Base-by-base conservation (phyloP, 2,113 vertebrate species). In the Phoenicopterus ruber region DNA sequence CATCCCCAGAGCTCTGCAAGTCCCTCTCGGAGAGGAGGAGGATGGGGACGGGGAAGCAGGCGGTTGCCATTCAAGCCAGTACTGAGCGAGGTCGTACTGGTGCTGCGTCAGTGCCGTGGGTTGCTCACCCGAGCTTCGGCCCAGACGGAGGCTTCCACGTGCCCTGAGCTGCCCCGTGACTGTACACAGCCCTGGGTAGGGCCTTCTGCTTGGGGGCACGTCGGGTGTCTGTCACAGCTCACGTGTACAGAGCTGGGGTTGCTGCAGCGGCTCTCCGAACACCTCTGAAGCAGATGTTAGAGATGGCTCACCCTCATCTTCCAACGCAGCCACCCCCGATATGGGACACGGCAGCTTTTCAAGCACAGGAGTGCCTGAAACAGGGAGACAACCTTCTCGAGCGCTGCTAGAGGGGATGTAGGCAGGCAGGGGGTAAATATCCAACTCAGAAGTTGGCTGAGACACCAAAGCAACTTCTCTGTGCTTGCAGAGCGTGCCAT, bases 231-330 rank as follows among this genome's bases (percentile, higher is more conserved):
- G 25, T n/a, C n/a, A 34, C 42, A 49, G 31, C 59, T 69, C 28
- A 17, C n/a, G 7, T 1, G 0, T 13, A 32, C 0, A 1, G 55
- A 49, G 61, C 47, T 6, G 8, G 36, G 16, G 5, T 15, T 16
- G 9, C 28, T 19, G 19, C n/a, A 9, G 52, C 17, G 31, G 40
- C 28, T 26, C 58, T 38, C 44, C 3, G 5, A 20, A 17, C 40
- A 10, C 29, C 50, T 36, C 70, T 18, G 54, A 31, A 65, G 63
- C 19, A 72, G 52, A 69, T 4, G 15, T 44, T 42, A 13, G 85
- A 76, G 82, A 28, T n/a, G n/a, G 40, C n/a, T 36, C 69, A 44
- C 6, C 55, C 36, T 61, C 65, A 4, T 18, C 36, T 80, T 18
- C 32, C 46, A 28, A 1, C 7, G 52, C 17, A 32, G 31, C 59